A percentile compares a stretch with the other conserved stretches of the same genome.
phyloP scores from a whole-genome alignment of 2,888 invertebrate genomes.

The Agonopterix heracliana region DNA sequence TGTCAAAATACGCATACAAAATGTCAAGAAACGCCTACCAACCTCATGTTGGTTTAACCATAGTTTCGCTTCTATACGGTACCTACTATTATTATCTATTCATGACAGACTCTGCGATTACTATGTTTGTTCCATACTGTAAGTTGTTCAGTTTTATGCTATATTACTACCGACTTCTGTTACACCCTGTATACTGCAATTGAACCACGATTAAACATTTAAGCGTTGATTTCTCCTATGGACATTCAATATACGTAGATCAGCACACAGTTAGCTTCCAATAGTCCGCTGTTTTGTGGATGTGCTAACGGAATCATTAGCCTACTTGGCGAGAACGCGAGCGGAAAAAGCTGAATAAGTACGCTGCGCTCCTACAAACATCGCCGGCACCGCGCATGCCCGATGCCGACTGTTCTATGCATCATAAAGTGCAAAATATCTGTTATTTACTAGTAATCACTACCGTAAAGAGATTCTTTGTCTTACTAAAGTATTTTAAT shows the following conservation, averaged over 20 bases:
- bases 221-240: conserved; percentile 21
- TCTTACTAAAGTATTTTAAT: no score
- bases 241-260: conserved; percentile 20
- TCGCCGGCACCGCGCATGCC: conserved; percentile 25
- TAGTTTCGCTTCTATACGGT: no score
- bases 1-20: no score
- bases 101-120: no score
- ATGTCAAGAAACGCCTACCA: no score
- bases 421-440: conserved; percentile 26
- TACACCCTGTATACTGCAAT: neutral
- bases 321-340: conserved; percentile 59
- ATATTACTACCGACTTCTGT: no score
- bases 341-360: conserved; percentile 64
- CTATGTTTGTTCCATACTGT: no score
- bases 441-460: conserved; percentile 19
- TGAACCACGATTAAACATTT: conserved; percentile 16
- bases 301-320: conserved; percentile 71
- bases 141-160: no score
- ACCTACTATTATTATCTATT: no score
- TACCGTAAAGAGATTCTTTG: conserved; percentile 4
- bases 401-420: conserved; percentile 25
- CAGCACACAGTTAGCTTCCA: conserved; percentile 55
- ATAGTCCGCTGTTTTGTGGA: conserved; percentile 63
- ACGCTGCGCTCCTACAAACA: conserved; percentile 36
- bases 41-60: no score